phyloP scores from a whole-genome alignment of 2,113 vertebrate species.

The Phylloscopus trochilus region DNA sequence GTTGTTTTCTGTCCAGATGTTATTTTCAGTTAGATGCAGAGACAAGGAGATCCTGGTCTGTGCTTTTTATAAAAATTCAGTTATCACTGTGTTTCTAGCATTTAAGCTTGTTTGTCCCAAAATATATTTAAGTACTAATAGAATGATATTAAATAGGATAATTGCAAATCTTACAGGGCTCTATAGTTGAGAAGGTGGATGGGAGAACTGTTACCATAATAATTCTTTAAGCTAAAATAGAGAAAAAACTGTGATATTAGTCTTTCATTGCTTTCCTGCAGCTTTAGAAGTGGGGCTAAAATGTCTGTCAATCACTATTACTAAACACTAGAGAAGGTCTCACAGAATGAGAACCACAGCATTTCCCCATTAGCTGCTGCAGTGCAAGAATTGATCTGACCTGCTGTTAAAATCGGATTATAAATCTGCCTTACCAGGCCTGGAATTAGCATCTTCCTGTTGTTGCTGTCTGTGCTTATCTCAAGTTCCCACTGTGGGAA shows the following conservation, averaged over 20 bases:
- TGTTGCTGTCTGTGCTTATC: background rate
- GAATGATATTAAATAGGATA: background rate
- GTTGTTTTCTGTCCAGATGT: background rate
- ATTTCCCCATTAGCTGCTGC: background rate
- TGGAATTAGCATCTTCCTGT: background rate
- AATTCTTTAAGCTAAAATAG: background rate
- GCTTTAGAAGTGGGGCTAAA: background rate
- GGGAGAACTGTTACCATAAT: background rate
- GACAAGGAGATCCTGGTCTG: background rate
- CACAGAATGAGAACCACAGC: background rate
- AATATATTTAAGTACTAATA: background rate
- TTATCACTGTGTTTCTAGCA: background rate
- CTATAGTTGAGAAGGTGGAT: background rate
- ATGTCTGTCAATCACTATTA: background rate
- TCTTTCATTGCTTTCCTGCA: background rate
- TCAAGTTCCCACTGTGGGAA: background rate
- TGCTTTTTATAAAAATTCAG: background rate
- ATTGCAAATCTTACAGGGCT: background rate
- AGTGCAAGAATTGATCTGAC: background rate
- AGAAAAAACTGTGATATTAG: background rate
- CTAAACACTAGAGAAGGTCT: background rate
- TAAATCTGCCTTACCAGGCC: background rate
- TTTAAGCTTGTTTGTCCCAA: background rate
- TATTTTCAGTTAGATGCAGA: background rate
- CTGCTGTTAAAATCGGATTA: background rate